Percentiles rank a stretch among this genome's conserved stretches.
These are phyloP conservation scores for Phaenicophaeus curvirostris DNA, from an alignment of 2,797 vertebrate species.

Conservation along the genomic window DNA sequence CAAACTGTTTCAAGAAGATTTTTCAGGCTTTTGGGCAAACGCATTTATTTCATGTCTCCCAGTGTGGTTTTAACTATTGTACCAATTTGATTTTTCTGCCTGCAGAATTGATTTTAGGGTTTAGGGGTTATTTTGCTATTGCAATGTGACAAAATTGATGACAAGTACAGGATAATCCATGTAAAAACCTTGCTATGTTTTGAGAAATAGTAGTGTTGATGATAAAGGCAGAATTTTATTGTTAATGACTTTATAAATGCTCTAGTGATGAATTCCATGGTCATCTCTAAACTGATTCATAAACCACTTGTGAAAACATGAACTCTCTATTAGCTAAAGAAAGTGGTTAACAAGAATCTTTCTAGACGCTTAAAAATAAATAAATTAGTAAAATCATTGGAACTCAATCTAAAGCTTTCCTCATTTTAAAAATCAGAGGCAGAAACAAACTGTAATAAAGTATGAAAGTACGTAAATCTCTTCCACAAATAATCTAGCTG, in stretches of 20 bases:
- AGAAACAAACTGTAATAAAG: not conserved
- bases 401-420: not conserved
- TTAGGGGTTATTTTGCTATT: fast-evolving
- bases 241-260: not conserved
- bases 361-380: not conserved
- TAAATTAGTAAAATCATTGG: not conserved
- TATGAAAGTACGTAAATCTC: not conserved
- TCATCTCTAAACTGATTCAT: not conserved
- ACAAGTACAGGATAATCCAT: not conserved
- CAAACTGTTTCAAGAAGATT: not conserved
- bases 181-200: not conserved
- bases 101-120: not conserved
- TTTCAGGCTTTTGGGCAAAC: not conserved
- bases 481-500: not conserved
- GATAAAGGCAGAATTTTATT: not conserved
- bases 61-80: not conserved
- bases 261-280: not conserved
- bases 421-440: not conserved
- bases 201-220: not conserved
- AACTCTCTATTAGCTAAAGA: not conserved
- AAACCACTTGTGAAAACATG: not conserved
- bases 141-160: not conserved
- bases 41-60: not conserved
- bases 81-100: not conserved
- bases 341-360: not conserved